Conservation (phyloP, 2,113 vertebrate species). For the Vombatus ursinus region DNA sequence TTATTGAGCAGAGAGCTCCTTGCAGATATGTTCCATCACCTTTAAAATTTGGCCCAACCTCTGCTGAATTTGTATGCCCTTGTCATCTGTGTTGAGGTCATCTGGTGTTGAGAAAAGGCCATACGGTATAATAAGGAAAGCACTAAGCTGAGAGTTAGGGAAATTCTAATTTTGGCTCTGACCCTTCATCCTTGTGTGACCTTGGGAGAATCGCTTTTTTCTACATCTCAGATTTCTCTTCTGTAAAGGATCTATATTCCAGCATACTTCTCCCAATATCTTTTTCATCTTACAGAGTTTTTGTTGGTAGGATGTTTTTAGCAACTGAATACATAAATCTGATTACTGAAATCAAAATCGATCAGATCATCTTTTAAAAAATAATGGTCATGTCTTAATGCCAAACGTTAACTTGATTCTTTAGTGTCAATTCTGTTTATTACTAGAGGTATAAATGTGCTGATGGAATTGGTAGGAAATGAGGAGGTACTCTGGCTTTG, state of each 20-base stretch:
- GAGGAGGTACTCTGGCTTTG: background rate
- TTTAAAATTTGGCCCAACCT: background rate
- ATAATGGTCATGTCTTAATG: background rate
- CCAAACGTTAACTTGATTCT: background rate
- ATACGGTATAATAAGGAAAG: background rate
- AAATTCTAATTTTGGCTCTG: background rate
- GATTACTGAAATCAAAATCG: background rate
- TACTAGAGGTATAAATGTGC: background rate
- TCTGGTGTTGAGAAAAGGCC: background rate
- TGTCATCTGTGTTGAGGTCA: background rate
- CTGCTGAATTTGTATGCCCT: background rate
- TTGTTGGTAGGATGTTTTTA: background rate
- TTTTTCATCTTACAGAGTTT: background rate
- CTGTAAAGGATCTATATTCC: background rate
- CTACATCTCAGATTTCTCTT: background rate
- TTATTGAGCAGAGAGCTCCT: background rate
- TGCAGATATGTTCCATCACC: background rate
- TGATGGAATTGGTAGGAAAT: background rate
- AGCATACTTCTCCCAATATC: background rate
- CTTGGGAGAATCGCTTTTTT: background rate
- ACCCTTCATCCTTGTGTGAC: background rate
- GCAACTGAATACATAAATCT: background rate
- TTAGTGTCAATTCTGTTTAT: background rate
- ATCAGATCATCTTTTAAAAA: background rate
- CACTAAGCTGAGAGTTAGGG: background rate